These are phyloP conservation scores for Entelurus aequoreus DNA, from an alignment of 2,113 vertebrate genomes.

Conservation along the genomic window DNA sequence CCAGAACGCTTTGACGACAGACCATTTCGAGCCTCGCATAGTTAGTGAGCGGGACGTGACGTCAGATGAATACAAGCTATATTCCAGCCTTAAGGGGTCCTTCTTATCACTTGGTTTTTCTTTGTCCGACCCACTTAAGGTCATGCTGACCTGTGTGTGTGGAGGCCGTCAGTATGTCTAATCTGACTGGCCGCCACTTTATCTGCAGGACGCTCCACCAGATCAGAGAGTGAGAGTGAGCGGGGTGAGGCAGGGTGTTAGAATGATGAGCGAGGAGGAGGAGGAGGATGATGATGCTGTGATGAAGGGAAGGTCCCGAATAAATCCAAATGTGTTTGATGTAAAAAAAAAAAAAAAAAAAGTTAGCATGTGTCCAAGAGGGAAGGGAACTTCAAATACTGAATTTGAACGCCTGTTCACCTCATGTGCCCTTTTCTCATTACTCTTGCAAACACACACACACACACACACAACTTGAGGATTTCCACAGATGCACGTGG, in stretches of 20 bases:
- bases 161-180: background rate
- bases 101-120: background rate
- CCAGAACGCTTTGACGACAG: too few species aligned
- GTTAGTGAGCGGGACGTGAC: too few species aligned
- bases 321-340: background rate
- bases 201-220: background rate
- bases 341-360: background rate
- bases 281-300: background rate
- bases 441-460: constrained; percentile 19
- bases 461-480: constrained; percentile 26
- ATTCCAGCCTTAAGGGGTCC: background rate
- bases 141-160: constrained; percentile 32
- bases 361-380: background rate
- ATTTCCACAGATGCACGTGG: constrained; percentile 31
- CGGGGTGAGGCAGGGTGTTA: background rate
- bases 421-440: background rate
- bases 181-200: constrained; percentile 4
- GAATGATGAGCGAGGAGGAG: background rate
- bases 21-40: too few species aligned
- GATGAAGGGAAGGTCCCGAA: background rate
- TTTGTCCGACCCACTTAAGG: constrained; percentile 16
- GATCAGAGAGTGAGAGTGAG: constrained; percentile 1
- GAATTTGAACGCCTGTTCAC: background rate
- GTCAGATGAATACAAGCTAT: too few species aligned
- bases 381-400: background rate